Base-by-base conservation (phyloP, 2,888 invertebrate genomes). In the Linnaemya vulpina region DNA sequence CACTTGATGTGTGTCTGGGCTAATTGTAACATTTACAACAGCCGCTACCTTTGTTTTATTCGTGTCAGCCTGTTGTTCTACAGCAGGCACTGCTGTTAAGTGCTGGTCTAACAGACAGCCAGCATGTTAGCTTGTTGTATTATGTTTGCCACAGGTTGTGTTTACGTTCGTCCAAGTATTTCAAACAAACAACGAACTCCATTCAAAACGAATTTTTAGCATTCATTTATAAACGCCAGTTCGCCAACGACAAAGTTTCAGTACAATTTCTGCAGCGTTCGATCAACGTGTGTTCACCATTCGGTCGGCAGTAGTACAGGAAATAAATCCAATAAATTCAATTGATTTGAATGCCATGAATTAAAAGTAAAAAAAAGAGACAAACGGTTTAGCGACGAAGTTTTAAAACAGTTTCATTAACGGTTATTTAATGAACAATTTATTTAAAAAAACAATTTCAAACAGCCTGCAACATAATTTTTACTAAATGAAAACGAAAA, bases 251-350 rank as follows among this genome's bases (percentile, higher is more conserved):
- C 65, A 70, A 70, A 78, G 74, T 82, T 85, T 82, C 84, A 85
- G 85, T 85, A 78, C 74, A 76, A 77, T 85, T 85, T 85, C 74
- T 85, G 82, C 85, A 85, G 78, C 85, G 75, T 78, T 78, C 82
- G 82, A 62, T 20, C 68, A n/a, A 25, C 53, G 81, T 82, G 82
- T 82, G 85, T 85, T 82, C 78, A 49, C 20, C 22, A 49, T 46
- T 49, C 17, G 63, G 11, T 78, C 55, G 79, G 38, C 60, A 13
- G 8, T 49, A 46, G 35, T 55, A 1, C 20, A 25, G 1, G 20
- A 17, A 58, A 60, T 68, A 51, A 20, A 68, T 55, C 20, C 30
- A 30, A 30, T 30, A 76, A 55, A 46, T 55, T 58, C 43, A n/a
- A n/a, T n/a, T n/a, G n/a, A n/a, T 67, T 73, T 68, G 20, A 55